phyloP scores from a whole-genome alignment of 2,113 vertebrate genomes.

The Zingel zingel region DNA sequence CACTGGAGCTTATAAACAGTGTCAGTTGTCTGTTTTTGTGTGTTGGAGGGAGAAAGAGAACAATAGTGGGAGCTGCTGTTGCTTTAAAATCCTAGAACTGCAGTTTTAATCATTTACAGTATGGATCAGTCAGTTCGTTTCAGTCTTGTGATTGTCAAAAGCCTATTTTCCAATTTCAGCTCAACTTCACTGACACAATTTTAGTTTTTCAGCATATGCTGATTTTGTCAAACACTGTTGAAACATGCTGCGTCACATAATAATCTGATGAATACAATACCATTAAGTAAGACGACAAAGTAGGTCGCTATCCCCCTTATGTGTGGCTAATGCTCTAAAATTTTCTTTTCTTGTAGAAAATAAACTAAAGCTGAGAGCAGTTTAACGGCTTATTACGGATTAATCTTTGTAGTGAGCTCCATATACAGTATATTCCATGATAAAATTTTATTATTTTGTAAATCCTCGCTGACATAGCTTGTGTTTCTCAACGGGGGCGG shows the following conservation, averaged over 20 bases:
- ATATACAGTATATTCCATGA: conserved; percentile 2
- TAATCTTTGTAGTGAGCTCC: conserved; percentile 4
- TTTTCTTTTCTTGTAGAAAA: conserved; percentile 31
- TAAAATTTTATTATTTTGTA: conserved; percentile 24
- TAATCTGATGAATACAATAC: conserved; percentile 14
- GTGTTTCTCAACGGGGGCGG: background rate
- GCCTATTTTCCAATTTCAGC: background rate
- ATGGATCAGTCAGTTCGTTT: conserved; percentile 5
- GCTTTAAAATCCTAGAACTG: background rate
- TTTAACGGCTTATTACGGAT: conserved; percentile 24
- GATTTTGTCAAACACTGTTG: background rate
- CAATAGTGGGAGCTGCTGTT: background rate
- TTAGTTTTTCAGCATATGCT: background rate
- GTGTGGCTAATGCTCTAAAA: conserved; percentile 47
- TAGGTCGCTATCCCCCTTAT: background rate
- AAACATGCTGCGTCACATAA: conserved; percentile 10
- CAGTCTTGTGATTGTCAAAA: background rate
- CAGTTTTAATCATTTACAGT: conserved; percentile 9
- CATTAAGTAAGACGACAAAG: background rate
- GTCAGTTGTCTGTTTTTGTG: conserved; percentile 14
- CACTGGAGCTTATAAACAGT: conserved; percentile 14
- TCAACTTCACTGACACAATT: background rate
- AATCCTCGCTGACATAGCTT: background rate
- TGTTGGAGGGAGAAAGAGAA: background rate
- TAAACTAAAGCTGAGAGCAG: conserved; percentile 5